A percentile compares a stretch with the other conserved stretches of the same genome.
phyloP scores from a whole-genome alignment of 2,888 invertebrate species.

The Idaea biselata region DNA sequence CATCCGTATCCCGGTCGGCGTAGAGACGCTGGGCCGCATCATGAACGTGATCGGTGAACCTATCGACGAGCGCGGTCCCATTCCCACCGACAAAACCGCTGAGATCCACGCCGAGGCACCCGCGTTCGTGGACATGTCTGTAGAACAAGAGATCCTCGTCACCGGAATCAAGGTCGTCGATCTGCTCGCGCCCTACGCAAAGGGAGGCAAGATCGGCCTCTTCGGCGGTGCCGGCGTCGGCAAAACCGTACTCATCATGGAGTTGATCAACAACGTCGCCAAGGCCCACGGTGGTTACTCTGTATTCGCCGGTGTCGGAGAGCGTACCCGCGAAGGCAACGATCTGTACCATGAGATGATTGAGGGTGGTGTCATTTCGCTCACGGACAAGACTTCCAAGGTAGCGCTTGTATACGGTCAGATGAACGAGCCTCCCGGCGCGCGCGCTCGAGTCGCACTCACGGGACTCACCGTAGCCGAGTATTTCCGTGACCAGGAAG shows the following conservation, averaged over 20 bases:
- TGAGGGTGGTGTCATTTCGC: conserved; percentile 94
- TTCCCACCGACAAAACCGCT: conserved; percentile 87
- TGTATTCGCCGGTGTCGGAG: conserved; percentile 97
- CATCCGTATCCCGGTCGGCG: conserved; percentile 95
- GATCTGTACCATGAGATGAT: conserved; percentile 99
- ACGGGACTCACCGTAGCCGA: conserved; percentile 97
- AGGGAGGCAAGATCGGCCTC: conserved; percentile 96
- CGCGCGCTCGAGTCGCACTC: conserved; percentile 95
- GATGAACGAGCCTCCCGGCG: conserved; percentile 98
- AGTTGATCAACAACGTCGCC: conserved; percentile 97
- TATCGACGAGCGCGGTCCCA: conserved; percentile 95
- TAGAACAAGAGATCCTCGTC: conserved; percentile 93
- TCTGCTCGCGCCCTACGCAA: conserved; percentile 94
- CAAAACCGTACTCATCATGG: conserved; percentile 98
- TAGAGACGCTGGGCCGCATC: conserved; percentile 94
- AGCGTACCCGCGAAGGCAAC: conserved; percentile 97
- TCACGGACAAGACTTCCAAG: conserved; percentile 94
- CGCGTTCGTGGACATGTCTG: conserved; percentile 94
- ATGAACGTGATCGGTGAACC: conserved; percentile 95
- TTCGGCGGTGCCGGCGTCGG: conserved; percentile 98
- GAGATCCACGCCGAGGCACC: conserved; percentile 95
- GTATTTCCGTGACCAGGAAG: conserved; percentile 96
- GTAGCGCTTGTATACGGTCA: conserved; percentile 97
- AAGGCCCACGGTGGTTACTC: conserved; percentile 98
- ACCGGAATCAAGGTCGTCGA: conserved; percentile 98